A percentile compares a stretch with the other conserved stretches of the same genome.
Conservation (phyloP, 2,888 invertebrate genomes). For the Gnatocerus cornutus region DNA sequence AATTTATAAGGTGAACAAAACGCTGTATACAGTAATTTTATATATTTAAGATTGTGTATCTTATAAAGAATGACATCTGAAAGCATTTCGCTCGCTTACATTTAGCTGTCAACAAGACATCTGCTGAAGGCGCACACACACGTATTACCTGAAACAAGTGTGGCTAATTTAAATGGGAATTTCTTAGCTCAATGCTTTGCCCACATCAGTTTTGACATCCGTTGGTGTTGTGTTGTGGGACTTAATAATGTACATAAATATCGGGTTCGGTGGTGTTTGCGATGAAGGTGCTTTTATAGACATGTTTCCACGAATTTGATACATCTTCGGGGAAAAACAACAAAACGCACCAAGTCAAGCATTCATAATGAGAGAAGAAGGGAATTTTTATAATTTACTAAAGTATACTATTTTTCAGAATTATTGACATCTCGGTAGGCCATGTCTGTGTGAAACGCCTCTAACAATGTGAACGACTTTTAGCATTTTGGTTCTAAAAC, state of each 20-base stretch:
- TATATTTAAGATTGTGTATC: conserved; percentile 64
- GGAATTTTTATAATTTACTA: no score
- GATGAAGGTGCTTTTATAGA: conserved; percentile 20
- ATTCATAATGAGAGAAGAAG: background rate
- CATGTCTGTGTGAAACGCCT: no score
- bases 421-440: no score
- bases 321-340: conserved; percentile 11
- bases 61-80: conserved; percentile 61
- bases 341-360: background rate
- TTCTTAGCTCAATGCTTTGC: conserved; percentile 54
- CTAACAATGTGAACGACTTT: no score
- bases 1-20: conserved; percentile 63
- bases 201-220: conserved; percentile 63
- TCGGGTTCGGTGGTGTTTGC: conserved; percentile 44
- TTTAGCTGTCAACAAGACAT: conserved; percentile 65
- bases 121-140: conserved; percentile 55
- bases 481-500: no score
- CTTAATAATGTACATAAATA: conserved; percentile 59
- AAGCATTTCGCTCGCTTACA: conserved; percentile 55
- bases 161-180: conserved; percentile 66
- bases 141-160: conserved; percentile 68
- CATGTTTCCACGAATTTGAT: conserved; percentile 34
- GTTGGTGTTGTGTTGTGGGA: conserved; percentile 59
- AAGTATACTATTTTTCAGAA: no score
- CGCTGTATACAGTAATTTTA: conserved; percentile 67